Percentiles rank a stretch among this genome's conserved stretches.
Conservation (phyloP, 2,888 invertebrate genomes). For the Tachystola acroxantha region DNA sequence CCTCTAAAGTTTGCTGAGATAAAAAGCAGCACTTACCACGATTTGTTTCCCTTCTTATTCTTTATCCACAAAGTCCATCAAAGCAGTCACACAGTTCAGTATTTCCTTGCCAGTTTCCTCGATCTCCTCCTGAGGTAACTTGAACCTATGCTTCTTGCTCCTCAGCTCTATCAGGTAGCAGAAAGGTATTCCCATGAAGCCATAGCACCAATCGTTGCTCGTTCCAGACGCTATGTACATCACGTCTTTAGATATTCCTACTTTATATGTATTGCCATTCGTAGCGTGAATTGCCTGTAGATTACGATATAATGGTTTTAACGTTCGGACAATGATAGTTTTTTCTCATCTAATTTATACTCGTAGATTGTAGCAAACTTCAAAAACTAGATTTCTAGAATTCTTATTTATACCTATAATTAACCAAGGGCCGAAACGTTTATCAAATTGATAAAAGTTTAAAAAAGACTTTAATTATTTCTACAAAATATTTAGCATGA, state of each 20-base stretch:
- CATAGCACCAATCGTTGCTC: constrained; percentile 61
- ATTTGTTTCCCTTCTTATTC: too few relatives aligned
- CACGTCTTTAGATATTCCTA: constrained; percentile 61
- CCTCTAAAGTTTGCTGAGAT: too few relatives aligned
- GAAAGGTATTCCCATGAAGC: constrained; percentile 52
- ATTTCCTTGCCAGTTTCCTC: constrained; percentile 55
- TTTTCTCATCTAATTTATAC: too few relatives aligned
- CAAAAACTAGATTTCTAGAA: too few relatives aligned
- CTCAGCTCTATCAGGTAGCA: constrained; percentile 63
- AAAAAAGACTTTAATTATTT: too few relatives aligned
- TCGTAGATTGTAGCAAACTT: too few relatives aligned
- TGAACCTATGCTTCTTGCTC: constrained; percentile 56
- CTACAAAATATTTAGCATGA: too few relatives aligned
- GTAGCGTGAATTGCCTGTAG: constrained; percentile 51
- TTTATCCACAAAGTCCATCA: constrained; percentile 58
- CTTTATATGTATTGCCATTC: constrained; percentile 59
- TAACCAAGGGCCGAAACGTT: too few relatives aligned
- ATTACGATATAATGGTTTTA: background rate
- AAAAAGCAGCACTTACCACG: too few relatives aligned
- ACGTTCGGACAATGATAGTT: background rate
- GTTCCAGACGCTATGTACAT: constrained; percentile 65
- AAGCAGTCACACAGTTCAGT: constrained; percentile 41
- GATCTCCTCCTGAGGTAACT: constrained; percentile 54
- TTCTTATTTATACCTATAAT: too few relatives aligned
- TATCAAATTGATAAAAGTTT: too few relatives aligned